Percentiles rank a stretch among this genome's conserved stretches.
phyloP scores from a whole-genome alignment of 2,113 vertebrate species.

The Oreochromis aureus region DNA sequence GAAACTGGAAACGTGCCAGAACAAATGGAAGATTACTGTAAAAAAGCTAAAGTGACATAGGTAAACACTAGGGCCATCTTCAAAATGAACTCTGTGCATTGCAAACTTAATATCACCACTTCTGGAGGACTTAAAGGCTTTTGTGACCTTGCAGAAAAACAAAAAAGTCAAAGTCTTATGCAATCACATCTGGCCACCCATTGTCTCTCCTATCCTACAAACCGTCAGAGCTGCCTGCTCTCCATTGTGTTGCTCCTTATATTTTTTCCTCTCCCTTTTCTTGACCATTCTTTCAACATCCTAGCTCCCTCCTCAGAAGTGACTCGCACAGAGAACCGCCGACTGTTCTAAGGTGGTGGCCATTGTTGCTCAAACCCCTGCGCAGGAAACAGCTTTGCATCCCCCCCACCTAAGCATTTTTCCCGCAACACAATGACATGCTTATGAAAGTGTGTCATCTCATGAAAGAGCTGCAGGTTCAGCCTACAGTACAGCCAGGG shows the following conservation, averaged over 20 bases:
- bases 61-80: not conserved
- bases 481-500: not conserved
- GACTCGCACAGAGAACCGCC: constrained; percentile 30
- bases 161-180: not conserved
- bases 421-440: constrained; percentile 62
- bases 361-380: constrained; percentile 59
- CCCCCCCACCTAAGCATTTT: constrained; percentile 57
- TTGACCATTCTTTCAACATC: constrained; percentile 64
- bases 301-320: constrained; percentile 49
- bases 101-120: not conserved
- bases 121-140: not conserved
- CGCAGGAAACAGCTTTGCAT: constrained; percentile 70
- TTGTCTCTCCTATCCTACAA: constrained; percentile 40
- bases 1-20: not conserved
- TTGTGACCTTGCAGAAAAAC: not conserved
- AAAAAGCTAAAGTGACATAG: not conserved
- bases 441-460: constrained; percentile 40
- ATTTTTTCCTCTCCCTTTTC: constrained; percentile 56
- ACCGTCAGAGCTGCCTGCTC: constrained; percentile 9
- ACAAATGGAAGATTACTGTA: not conserved
- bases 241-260: constrained; percentile 59
- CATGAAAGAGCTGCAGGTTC: not conserved
- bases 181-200: constrained; percentile 31
- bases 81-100: not conserved
- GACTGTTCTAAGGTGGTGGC: constrained; percentile 26